Percentiles rank a stretch among this genome's conserved stretches.
These are phyloP conservation scores for Urocynchramus pylzowi DNA, from an alignment of 2,113 vertebrate species.

Conservation along the genomic window DNA sequence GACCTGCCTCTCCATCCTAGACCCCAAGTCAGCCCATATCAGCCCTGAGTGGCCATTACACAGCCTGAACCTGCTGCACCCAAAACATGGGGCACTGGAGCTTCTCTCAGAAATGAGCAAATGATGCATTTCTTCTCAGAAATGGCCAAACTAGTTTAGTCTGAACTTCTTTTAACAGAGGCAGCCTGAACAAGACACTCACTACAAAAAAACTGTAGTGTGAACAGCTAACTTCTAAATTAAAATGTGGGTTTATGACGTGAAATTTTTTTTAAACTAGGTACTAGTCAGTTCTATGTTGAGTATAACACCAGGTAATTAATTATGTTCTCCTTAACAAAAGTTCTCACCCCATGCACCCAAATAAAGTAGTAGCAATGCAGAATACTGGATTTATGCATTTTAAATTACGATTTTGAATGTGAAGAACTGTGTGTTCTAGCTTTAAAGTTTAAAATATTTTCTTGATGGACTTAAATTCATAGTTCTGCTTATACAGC, in stretches of 20 bases:
- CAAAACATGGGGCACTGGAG: neutral
- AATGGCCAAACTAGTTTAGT: neutral
- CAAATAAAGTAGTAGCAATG: neutral
- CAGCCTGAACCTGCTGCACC: neutral
- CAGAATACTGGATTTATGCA: neutral
- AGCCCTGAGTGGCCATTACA: neutral
- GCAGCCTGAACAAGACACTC: neutral
- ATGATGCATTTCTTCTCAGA: neutral
- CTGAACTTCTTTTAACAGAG: neutral
- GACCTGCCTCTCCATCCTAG: neutral
- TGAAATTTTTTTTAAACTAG: neutral
- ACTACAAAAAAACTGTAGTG: neutral
- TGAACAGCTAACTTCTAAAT: neutral
- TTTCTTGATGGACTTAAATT: neutral
- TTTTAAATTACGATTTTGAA: neutral
- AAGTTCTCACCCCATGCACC: neutral
- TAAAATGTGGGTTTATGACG: neutral
- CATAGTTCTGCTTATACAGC: neutral
- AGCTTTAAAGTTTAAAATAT: neutral
- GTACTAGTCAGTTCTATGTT: neutral
- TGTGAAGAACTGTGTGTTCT: neutral
- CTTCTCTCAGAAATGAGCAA: neutral
- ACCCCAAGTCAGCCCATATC: fast-evolving
- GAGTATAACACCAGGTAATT: neutral
- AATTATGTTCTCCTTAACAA: neutral